Percentiles rank a stretch among this genome's conserved stretches.
Conservation (phyloP, 1,140 invertebrate genomes). For the Zaprionus nigranus region DNA sequence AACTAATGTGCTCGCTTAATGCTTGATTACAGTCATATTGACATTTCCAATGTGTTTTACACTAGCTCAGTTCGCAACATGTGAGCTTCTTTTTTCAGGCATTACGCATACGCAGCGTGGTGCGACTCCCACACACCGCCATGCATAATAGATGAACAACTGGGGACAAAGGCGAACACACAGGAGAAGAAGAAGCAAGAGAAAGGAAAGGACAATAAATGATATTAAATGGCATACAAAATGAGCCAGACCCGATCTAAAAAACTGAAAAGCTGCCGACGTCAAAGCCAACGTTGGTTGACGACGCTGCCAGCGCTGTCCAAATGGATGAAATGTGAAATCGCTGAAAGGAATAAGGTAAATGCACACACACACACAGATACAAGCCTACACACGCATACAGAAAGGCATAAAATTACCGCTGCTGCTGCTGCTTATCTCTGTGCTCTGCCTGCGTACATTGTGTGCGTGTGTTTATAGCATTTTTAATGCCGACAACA, state of each 20-base stretch:
- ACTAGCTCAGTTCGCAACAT: neutral
- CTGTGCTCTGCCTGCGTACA: conserved; percentile 25
- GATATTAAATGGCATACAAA: conserved; percentile 73
- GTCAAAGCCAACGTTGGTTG: conserved; percentile 19
- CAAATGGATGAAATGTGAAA: conserved; percentile 45
- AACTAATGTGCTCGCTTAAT: neutral
- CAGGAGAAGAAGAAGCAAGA: conserved; percentile 30
- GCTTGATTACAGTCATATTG: conserved; percentile 13
- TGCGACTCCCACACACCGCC: conserved; percentile 14
- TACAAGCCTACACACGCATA: conserved; percentile 11
- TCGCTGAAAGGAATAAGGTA: conserved; percentile 31
- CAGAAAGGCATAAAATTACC: conserved; percentile 51
- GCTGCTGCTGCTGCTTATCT: conserved; percentile 48
- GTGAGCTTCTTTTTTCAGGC: conserved; percentile 4
- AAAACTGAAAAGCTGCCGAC: conserved; percentile 64
- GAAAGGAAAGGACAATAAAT: conserved; percentile 56
- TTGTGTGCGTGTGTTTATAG: conserved; percentile 65
- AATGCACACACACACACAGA: conserved; percentile 23
- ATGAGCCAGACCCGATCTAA: conserved; percentile 59
- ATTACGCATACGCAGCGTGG: conserved; percentile 73
- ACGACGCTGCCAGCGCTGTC: conserved; percentile 16
- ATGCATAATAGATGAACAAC: conserved; percentile 57
- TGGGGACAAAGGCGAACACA: conserved; percentile 34
- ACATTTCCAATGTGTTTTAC: neutral
- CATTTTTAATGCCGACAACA: conserved; percentile 70